Base-by-base conservation (phyloP, 1,140 invertebrate species). In the Leucophenga varia region DNA sequence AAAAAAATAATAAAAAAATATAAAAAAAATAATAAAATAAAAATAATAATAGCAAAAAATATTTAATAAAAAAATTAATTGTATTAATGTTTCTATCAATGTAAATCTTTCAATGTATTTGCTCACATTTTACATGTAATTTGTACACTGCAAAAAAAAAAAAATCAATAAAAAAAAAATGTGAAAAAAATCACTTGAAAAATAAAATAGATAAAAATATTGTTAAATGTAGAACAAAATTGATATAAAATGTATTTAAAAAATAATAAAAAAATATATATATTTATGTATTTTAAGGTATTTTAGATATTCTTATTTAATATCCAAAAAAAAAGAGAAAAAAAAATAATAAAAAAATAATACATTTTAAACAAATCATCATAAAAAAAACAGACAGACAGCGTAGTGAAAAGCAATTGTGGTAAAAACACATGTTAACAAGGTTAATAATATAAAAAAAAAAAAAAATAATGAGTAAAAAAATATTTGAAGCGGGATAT, bases 251-350 rank as follows among this genome's bases (percentile, higher is more conserved):
- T 46, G 49, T 52, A 63, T 67, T 63, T 67, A 67, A 67, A 44
- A 46, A 63, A 30, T 22, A 47, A 28, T 16, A 30, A 32, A 50
- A 54, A 49, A 50, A 65, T 49, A 59, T 69, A 59, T 69, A 51
- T 69, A 69, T 65, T 65, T 59, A 61, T 49, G 61, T 54, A 41
- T 46, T 22, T 58, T 72, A 73, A 73, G 70, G 73, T 75, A 75
- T 75, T 74, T 75, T 75, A 75, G 70, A 73, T 75, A 75, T 75
- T 75, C 72, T 75, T 75, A 75, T 75, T 74, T 74, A 74, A 74
- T 65, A 72, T 75, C 73, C 73, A 72, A 53, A 54, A 47, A 49
- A 35, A 46, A 48, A 49, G 21, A 28, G 42, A 32, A 35, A 55
- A 53, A 56, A 47, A 49, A 39, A 34, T 50, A 35, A 46, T 32